Conservation (phyloP, 2,113 vertebrate genomes). For the Actinemys pallida region DNA sequence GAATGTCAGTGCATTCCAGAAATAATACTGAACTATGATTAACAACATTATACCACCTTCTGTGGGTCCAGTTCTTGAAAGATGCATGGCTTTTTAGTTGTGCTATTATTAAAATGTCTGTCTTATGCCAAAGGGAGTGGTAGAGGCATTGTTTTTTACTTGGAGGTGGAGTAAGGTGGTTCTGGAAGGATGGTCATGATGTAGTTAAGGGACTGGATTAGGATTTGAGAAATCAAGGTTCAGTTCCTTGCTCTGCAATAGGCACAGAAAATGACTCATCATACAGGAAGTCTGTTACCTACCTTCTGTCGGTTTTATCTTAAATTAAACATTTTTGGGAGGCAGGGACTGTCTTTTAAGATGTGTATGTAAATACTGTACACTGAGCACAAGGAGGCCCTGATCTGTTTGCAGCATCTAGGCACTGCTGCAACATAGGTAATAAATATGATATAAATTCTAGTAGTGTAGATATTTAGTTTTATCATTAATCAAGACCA, state of each 20-base stretch:
- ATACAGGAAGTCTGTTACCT: too few species aligned
- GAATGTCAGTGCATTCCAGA: conserved; percentile 19
- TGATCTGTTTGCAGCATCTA: background rate
- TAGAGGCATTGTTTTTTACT: background rate
- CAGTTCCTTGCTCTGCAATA: background rate
- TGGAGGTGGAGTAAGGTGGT: background rate
- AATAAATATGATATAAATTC: background rate
- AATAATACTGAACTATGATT: background rate
- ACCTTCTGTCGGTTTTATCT: too few species aligned
- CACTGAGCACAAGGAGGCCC: background rate
- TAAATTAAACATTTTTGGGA: too few species aligned
- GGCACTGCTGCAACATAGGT: background rate
- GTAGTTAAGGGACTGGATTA: background rate
- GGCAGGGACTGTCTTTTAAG: background rate
- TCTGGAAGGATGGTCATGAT: background rate
- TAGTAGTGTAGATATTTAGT: background rate
- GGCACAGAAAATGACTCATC: background rate
- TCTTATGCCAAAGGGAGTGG: background rate
- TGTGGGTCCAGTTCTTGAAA: background rate
- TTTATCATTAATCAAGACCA: background rate
- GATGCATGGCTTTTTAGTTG: background rate
- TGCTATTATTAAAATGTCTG: background rate
- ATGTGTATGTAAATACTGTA: background rate
- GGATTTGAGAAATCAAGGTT: background rate
- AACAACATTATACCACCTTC: background rate